Base-by-base conservation (phyloP, 1,140 invertebrate species). In the Neodiprion fabricii region DNA sequence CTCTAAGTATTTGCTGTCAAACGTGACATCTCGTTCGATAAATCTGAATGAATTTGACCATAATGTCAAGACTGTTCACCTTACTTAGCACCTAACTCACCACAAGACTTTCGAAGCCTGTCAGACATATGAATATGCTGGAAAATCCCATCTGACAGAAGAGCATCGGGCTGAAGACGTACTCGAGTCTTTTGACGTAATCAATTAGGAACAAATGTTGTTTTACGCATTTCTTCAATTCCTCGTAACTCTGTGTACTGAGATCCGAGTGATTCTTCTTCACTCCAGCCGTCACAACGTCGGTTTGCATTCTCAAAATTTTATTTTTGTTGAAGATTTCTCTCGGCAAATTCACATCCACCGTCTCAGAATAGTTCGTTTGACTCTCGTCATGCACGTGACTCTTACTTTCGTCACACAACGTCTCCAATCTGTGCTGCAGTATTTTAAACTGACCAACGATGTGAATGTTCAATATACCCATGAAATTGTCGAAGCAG, bases 401-500 rank as follows among this genome's bases (percentile, higher is more conserved):
- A 61, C 4, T 14, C n/a, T n/a, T 49, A 49, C 67, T 21, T 10
- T 48, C 12, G 0, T 77, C 66, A 12, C 75, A 81, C 7, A 79
- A 7, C 0, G 12, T 50, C 73, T 79, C 71, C 17, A 84, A 76
- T 23, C 73, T 47, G 48, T 67, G 50, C 71, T 74, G 77, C 48
- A 84, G 67, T 67, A 84, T 81, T 12, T 76, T 77, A 12, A 84
- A 77, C 53, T 84, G 82, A 11, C 75, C 78, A 0, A 76, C 77
- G 9, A 70, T 40, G 17, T 81, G 78, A 1, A 81, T 69, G 50
- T 79, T 80, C 1, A 81, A 40, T 0, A 76, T 78, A 21, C 77
- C 79, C 1, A 84, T 49, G n/a, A 82, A 77, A 71, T 79, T 80
- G 72, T 82, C 79, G 48, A 81, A 80, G 50, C 79, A 81, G 48